A percentile compares a stretch with the other conserved stretches of the same genome.
These are phyloP conservation scores for Ceratina australensis DNA, from an alignment of 1,140 invertebrate genomes.

Conservation along the genomic window DNA sequence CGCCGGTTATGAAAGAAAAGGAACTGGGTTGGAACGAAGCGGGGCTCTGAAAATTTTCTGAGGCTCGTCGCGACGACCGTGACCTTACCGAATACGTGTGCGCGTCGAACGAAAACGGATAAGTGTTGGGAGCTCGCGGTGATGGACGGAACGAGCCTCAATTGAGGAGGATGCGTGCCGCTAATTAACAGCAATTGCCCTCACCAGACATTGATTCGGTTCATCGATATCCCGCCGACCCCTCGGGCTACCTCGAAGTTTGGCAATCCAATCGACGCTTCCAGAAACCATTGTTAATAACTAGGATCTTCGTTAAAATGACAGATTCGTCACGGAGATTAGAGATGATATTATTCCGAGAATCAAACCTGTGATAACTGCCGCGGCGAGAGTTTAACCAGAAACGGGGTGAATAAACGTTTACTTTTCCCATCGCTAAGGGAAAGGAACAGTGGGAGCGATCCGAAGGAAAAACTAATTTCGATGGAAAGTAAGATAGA, in stretches of 20 bases:
- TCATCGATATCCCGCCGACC: conserved; percentile 28
- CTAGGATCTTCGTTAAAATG: too few species aligned
- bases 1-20: conserved; percentile 49
- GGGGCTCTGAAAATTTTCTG: conserved; percentile 47
- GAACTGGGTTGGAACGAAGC: conserved; percentile 57
- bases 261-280: not conserved
- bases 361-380: not conserved
- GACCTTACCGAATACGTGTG: conserved; percentile 57
- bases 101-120: not conserved
- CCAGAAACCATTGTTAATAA: not conserved
- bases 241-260: not conserved
- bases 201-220: conserved; percentile 26
- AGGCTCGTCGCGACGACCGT: conserved; percentile 46
- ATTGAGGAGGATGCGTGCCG: conserved; percentile 43
- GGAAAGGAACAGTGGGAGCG: not conserved
- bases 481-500: conserved; percentile 43
- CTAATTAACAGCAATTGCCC: conserved; percentile 44
- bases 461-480: conserved; percentile 39
- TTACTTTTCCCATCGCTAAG: conserved; percentile 9
- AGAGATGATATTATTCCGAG: too few species aligned
- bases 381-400: too few species aligned
- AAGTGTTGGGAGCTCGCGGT: conserved; percentile 9
- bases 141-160: conserved; percentile 28
- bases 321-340: too few species aligned
- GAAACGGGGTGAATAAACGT: conserved; percentile 4